Percentiles rank a stretch among this genome's conserved stretches.
phyloP scores from a whole-genome alignment of 2,888 invertebrate species.

The Adelognathus sp. region DNA sequence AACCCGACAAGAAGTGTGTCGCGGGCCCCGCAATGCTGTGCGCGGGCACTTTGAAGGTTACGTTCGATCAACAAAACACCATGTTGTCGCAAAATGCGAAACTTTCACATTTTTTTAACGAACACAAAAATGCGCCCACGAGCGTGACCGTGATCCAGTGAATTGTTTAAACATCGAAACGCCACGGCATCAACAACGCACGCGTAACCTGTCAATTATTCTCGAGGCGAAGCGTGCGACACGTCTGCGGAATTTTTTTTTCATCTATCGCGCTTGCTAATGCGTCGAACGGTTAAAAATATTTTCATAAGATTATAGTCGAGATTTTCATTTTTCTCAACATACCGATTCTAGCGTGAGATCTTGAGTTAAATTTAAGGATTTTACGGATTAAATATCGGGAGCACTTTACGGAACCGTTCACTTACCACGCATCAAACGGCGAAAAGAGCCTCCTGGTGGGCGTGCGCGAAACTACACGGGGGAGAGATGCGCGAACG shows the following conservation, averaged over 20 bases:
- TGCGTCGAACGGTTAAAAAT: constrained; percentile 69
- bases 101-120: too few relatives aligned
- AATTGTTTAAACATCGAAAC: constrained; percentile 1
- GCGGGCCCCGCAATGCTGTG: background rate
- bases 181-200: background rate
- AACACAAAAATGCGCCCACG: too few relatives aligned
- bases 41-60: constrained; percentile 44
- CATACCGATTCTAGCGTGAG: constrained; percentile 53
- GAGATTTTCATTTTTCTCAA: constrained; percentile 53
- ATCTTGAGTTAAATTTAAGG: constrained; percentile 55
- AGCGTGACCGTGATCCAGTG: background rate
- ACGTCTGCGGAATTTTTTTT: too few relatives aligned
- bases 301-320: constrained; percentile 46
- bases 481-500: background rate
- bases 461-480: constrained; percentile 8
- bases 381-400: constrained; percentile 72
- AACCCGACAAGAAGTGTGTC: background rate
- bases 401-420: constrained; percentile 56
- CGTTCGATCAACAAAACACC: constrained; percentile 31
- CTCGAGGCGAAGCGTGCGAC: too few relatives aligned
- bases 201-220: too few relatives aligned
- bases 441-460: constrained; percentile 64
- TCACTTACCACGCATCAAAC: constrained; percentile 72
- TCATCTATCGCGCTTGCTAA: too few relatives aligned
- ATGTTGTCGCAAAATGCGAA: background rate